phyloP scores from a whole-genome alignment of 2,888 invertebrate species.

The Drosophila nr. medialis region DNA sequence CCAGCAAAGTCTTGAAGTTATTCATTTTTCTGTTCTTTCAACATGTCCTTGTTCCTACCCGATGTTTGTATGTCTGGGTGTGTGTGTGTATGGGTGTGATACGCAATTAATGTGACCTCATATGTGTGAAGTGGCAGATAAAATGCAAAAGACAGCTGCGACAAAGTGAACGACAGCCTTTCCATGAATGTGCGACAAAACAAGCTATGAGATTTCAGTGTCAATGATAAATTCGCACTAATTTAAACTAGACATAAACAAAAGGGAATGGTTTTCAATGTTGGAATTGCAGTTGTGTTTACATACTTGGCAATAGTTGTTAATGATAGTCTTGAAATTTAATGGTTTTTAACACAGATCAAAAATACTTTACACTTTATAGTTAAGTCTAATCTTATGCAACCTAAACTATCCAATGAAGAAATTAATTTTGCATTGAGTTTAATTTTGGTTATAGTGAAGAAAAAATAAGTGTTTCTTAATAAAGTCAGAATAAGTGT shows the following conservation, averaged over 20 bases:
- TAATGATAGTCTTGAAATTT: not conserved
- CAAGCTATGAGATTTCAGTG: constrained; percentile 26
- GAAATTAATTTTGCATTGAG: no score
- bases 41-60: constrained; percentile 37
- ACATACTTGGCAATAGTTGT: not conserved
- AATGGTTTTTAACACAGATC: not conserved
- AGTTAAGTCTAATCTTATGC: no score
- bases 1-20: constrained; percentile 27
- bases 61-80: not conserved
- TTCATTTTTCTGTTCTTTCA: constrained; percentile 15
- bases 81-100: constrained; percentile 10
- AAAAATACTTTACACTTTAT: constrained; percentile 4
- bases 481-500: no score
- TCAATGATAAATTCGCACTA: constrained; percentile 16
- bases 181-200: constrained; percentile 8
- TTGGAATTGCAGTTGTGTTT: not conserved
- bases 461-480: no score
- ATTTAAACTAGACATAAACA: no score
- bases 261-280: not conserved
- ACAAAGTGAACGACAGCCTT: constrained; percentile 18
- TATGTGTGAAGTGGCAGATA: constrained; percentile 30
- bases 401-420: no score
- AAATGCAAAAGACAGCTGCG: constrained; percentile 20
- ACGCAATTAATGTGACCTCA: constrained; percentile 53
- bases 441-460: no score